Percentiles rank a stretch among this genome's conserved stretches.
phyloP scores from a whole-genome alignment of 2,888 invertebrate species.

The Latrodectus elegans region DNA sequence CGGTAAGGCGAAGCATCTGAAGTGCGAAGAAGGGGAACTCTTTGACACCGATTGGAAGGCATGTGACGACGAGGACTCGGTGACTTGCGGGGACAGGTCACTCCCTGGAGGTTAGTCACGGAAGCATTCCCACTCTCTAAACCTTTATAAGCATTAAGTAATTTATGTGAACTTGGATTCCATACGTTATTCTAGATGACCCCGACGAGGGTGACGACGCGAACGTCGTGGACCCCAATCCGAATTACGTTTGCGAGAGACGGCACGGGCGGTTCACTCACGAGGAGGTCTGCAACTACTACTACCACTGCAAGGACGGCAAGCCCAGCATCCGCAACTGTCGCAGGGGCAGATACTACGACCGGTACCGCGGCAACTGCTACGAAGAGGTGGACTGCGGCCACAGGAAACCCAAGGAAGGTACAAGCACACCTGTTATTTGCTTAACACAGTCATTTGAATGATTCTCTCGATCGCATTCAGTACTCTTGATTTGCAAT shows the following conservation, averaged over 20 bases:
- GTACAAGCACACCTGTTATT: neutral
- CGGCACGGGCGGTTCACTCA: constrained; percentile 43
- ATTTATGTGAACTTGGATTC: neutral
- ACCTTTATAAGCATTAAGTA: neutral
- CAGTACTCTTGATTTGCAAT: too few species aligned
- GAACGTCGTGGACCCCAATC: constrained; percentile 39
- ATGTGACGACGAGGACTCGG: constrained; percentile 26
- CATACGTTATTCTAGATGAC: constrained; percentile 22
- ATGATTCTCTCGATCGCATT: too few species aligned
- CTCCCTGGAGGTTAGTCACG: constrained; percentile 35
- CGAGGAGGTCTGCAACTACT: constrained; percentile 51
- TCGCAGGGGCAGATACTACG: constrained; percentile 28
- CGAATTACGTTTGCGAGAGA: constrained; percentile 18
- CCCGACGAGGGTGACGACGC: constrained; percentile 8
- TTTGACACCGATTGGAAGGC: constrained; percentile 41
- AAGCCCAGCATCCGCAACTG: constrained; percentile 17
- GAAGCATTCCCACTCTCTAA: neutral
- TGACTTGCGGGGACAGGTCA: constrained; percentile 41
- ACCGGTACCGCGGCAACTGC: constrained; percentile 14
- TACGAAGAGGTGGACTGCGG: constrained; percentile 47
- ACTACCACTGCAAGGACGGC: constrained; percentile 54
- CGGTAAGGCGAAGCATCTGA: neutral
- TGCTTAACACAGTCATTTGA: too few species aligned
- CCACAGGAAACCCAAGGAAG: constrained; percentile 18
- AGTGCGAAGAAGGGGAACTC: constrained; percentile 35